phyloP scores from a whole-genome alignment of 2,888 invertebrate species.

The Diaprepes abbreviatus region DNA sequence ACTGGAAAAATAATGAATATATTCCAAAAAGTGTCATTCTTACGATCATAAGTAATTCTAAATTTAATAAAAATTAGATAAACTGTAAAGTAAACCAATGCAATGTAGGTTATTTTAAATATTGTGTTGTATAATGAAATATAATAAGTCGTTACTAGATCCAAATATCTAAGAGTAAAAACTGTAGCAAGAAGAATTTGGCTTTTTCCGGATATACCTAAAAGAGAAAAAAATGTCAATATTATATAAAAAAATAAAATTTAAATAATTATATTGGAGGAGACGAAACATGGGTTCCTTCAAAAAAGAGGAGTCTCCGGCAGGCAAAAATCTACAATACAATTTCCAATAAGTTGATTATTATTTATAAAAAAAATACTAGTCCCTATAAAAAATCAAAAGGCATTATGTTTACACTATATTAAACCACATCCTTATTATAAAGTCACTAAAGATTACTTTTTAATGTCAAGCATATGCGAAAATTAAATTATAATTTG shows the following conservation, averaged over 20 bases:
- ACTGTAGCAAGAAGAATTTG: conserved; percentile 4
- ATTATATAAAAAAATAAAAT: neutral
- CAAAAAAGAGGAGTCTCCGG: too few relatives aligned
- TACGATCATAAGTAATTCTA: neutral
- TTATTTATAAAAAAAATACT: too few relatives aligned
- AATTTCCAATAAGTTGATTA: too few relatives aligned
- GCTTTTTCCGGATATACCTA: conserved; percentile 18
- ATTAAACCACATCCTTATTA: too few relatives aligned
- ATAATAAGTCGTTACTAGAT: neutral
- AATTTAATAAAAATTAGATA: conserved; percentile 4
- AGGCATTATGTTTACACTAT: too few relatives aligned
- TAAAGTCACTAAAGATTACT: too few relatives aligned
- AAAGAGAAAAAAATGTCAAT: conserved; percentile 1
- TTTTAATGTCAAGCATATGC: too few relatives aligned
- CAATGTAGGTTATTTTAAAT: neutral
- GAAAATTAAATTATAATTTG: too few relatives aligned
- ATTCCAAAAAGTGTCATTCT: conserved; percentile 1
- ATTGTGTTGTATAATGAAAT: neutral
- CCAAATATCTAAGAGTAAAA: conserved; percentile 13
- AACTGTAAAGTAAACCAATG: neutral
- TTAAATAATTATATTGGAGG: too few relatives aligned
- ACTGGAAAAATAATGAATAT: neutral
- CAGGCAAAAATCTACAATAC: too few relatives aligned
- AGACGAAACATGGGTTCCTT: too few relatives aligned
- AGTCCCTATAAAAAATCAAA: too few relatives aligned